These are phyloP conservation scores for Aelia acuminata DNA, from an alignment of 2,888 invertebrate species.

Conservation along the genomic window DNA sequence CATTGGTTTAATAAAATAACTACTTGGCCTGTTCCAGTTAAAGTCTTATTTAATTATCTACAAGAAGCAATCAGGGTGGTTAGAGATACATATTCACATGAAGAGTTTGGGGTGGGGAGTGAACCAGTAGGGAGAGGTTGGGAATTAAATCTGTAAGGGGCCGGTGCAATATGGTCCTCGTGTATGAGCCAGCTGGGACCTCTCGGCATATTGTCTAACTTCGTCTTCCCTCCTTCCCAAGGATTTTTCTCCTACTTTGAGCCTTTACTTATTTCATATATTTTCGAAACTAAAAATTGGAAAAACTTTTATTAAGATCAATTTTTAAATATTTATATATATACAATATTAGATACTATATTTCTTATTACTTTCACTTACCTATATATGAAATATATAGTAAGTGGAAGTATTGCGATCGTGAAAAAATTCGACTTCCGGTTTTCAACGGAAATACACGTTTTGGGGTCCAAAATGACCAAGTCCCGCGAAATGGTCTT, in stretches of 20 bases:
- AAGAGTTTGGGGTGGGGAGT: neutral
- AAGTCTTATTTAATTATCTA: constrained; percentile 22
- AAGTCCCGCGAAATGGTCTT: no score
- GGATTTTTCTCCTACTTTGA: neutral
- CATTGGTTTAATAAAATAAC: neutral
- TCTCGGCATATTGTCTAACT: constrained; percentile 37
- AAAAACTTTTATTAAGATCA: neutral
- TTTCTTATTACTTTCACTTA: no score
- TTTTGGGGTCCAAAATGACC: no score
- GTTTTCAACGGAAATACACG: no score
- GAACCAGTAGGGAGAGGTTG: neutral
- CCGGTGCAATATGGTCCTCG: neutral
- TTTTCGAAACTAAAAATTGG: neutral
- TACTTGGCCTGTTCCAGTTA: no score
- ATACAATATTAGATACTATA: no score
- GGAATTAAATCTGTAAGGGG: constrained; percentile 38
- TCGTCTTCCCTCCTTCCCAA: neutral
- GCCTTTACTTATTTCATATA: neutral
- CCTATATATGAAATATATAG: no score
- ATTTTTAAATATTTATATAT: neutral
- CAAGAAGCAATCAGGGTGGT: neutral
- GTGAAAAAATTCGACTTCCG: no score
- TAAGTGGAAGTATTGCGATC: no score
- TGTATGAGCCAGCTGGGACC: constrained; percentile 48
- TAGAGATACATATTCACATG: neutral